Evolutionary conservation across 2,113 vertebrate genomes (phyloP).

Genomic region (Channa maculata): DNA sequence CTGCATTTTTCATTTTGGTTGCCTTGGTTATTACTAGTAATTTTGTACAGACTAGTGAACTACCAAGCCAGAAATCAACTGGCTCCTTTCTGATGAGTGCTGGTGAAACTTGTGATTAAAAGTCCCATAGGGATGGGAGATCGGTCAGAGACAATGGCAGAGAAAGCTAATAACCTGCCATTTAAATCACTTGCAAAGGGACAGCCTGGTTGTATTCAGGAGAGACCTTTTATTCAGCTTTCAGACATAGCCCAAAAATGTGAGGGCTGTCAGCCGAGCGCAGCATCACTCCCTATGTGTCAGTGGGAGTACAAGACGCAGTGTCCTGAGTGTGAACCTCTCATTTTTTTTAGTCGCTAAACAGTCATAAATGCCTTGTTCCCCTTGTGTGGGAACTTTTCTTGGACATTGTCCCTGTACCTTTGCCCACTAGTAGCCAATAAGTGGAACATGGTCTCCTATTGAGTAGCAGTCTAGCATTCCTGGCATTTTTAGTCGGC

Average conservation of each 20-base stretch:
- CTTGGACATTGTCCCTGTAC: constrained; percentile 80
- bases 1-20: constrained; percentile 47
- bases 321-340: constrained; percentile 70
- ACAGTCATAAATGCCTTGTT: constrained; percentile 87
- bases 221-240: constrained; percentile 71
- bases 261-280: constrained; percentile 61
- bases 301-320: constrained; percentile 59
- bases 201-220: constrained; percentile 73
- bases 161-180: constrained; percentile 78
- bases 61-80: constrained; percentile 40
- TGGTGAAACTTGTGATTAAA: constrained; percentile 74
- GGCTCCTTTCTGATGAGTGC: constrained; percentile 57
- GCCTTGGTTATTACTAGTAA: constrained; percentile 45
- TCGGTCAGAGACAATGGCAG: constrained; percentile 67
- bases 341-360: constrained; percentile 68
- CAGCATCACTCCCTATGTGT: constrained; percentile 59
- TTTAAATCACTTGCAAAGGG: constrained; percentile 84
- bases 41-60: constrained; percentile 56
- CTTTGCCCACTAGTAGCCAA: constrained; percentile 82
- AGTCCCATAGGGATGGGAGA: constrained; percentile 43
- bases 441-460: constrained; percentile 87
- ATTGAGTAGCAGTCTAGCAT: constrained; percentile 86
- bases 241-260: constrained; percentile 68
- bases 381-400: constrained; percentile 86
- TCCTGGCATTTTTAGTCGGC: constrained; percentile 86